Conservation (phyloP, 2,888 invertebrate genomes). For the Phyto melanocephala region DNA sequence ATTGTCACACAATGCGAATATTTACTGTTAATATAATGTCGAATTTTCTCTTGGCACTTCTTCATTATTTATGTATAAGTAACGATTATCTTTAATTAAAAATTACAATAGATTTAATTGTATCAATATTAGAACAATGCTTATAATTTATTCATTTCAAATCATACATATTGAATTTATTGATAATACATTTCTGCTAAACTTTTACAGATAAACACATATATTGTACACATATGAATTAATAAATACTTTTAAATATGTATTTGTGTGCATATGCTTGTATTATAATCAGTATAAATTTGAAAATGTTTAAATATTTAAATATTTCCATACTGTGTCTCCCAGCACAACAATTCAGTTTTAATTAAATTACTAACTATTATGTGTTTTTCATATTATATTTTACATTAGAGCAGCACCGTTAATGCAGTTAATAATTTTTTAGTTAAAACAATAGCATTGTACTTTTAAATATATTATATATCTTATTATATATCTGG, state of each 20-base stretch:
- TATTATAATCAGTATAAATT: background rate
- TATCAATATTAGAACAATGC: background rate
- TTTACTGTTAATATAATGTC: no score
- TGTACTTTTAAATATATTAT: no score
- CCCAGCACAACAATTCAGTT: background rate
- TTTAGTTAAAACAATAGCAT: no score
- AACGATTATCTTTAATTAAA: constrained; percentile 6
- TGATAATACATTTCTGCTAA: background rate
- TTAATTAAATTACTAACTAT: constrained; percentile 12
- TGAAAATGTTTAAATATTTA: background rate
- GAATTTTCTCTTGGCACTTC: no score
- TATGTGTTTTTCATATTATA: background rate
- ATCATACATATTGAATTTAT: background rate
- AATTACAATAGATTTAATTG: background rate
- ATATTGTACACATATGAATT: no score
- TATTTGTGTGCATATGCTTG: background rate
- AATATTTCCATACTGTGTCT: background rate
- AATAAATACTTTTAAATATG: no score
- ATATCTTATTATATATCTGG: no score
- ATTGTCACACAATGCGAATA: no score
- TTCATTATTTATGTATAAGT: no score
- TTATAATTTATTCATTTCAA: background rate
- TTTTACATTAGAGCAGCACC: no score
- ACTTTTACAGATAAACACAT: no score
- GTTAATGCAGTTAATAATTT: no score